Conservation (phyloP, 2,113 vertebrate genomes). For the Puntigrus tetrazona region DNA sequence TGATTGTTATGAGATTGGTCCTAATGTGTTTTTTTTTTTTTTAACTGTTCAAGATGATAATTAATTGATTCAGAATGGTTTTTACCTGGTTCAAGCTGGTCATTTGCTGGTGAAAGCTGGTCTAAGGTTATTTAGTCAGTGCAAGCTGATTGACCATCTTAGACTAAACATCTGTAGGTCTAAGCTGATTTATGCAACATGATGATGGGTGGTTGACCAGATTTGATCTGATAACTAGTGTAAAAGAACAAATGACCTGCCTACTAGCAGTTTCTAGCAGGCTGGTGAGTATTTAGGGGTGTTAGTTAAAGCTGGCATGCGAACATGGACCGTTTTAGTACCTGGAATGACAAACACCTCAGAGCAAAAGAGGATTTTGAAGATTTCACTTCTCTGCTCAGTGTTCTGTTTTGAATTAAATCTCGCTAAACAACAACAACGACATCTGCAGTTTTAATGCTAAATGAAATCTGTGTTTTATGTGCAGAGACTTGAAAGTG, state of each 20-base stretch:
- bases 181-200: background rate
- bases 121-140: background rate
- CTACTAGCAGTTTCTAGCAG: background rate
- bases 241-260: background rate
- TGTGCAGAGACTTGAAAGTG: conserved; percentile 7
- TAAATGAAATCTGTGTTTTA: background rate
- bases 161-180: background rate
- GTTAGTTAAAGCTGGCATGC: background rate
- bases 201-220: background rate
- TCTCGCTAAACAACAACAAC: background rate
- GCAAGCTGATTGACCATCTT: background rate
- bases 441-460: background rate
- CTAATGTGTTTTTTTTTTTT: background rate
- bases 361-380: conserved; percentile 13
- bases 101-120: background rate
- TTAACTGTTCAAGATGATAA: background rate
- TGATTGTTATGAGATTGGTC: background rate
- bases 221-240: background rate
- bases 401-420: background rate
- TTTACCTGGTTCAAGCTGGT: background rate
- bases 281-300: background rate
- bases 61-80: background rate
- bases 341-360: background rate
- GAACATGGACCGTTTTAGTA: background rate
- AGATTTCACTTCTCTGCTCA: background rate